phyloP scores from a whole-genome alignment of 2,888 invertebrate genomes.

The Tetanocera ferruginea region DNA sequence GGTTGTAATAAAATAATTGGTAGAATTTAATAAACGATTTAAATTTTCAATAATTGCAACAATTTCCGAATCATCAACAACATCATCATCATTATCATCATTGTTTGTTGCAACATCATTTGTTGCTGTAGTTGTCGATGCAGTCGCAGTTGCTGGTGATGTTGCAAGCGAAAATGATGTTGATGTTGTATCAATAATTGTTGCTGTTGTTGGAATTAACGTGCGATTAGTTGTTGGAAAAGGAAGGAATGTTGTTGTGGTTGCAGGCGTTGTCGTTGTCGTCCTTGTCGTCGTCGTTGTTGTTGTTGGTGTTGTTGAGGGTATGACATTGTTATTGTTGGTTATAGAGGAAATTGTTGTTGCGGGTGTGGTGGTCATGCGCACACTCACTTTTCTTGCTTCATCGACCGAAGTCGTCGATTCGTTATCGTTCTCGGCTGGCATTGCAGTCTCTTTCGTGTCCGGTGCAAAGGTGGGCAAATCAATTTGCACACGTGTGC shows the following conservation, averaged over 20 bases:
- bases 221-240: conserved; percentile 32
- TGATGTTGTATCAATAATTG: conserved; percentile 46
- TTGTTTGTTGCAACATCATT: conserved; percentile 32
- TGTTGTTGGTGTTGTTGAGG: conserved; percentile 41
- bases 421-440: conserved; percentile 55
- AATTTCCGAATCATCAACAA: conserved; percentile 66
- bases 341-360: conserved; percentile 19
- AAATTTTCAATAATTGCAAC: conserved; percentile 64
- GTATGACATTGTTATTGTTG: neutral
- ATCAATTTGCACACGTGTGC: conserved; percentile 74
- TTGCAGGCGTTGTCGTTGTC: conserved; percentile 40
- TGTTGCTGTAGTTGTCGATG: neutral
- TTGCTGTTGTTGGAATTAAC: conserved; percentile 39
- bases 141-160: conserved; percentile 25
- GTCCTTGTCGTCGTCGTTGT: conserved; percentile 44
- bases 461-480: conserved; percentile 77
- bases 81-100: conserved; percentile 20
- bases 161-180: conserved; percentile 24
- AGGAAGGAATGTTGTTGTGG: conserved; percentile 33
- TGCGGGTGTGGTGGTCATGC: conserved; percentile 40
- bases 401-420: conserved; percentile 49
- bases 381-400: conserved; percentile 59
- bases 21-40: conserved; percentile 68
- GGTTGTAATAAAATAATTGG: conserved; percentile 69
- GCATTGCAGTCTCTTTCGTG: conserved; percentile 73